A percentile compares a stretch with the other conserved stretches of the same genome.
These are phyloP conservation scores for Iselma pallidipennis DNA, from an alignment of 2,888 invertebrate genomes.

Conservation along the genomic window DNA sequence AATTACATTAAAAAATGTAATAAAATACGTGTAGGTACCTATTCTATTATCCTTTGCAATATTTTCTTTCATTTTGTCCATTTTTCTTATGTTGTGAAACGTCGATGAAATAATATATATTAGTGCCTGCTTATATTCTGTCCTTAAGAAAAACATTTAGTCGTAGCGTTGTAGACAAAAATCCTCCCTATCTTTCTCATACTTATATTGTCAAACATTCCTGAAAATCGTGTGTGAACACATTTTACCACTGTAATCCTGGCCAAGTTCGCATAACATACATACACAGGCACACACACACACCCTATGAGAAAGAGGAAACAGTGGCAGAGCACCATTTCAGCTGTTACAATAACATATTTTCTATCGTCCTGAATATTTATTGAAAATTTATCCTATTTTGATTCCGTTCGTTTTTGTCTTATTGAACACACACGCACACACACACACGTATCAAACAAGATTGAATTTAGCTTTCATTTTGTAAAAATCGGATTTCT, in stretches of 20 bases:
- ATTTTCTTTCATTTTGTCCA: too few relatives aligned
- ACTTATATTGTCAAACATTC: background rate
- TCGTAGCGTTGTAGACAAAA: background rate
- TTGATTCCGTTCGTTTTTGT: background rate
- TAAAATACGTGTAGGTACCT: too few relatives aligned
- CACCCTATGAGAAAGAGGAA: background rate
- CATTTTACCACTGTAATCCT: background rate
- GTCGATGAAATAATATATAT: too few relatives aligned
- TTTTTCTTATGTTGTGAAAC: too few relatives aligned
- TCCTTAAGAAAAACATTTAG: background rate
- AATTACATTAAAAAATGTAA: too few relatives aligned
- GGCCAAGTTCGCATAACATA: background rate
- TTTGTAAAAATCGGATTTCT: background rate
- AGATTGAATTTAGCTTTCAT: background rate
- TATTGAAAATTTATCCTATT: background rate
- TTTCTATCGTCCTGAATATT: background rate
- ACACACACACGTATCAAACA: background rate
- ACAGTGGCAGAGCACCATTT: background rate
- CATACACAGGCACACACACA: background rate
- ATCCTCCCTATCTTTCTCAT: background rate
- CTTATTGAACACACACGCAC: background rate
- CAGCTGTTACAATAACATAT: slow-evolving; percentile 3
- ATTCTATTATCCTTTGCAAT: too few relatives aligned
- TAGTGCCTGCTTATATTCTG: too few relatives aligned
- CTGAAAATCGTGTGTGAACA: background rate